Percentiles rank a stretch among this genome's conserved stretches.
Evolutionary conservation across 1,140 invertebrate species (phyloP).

Genomic region (Caligus rogercresseyi): DNA sequence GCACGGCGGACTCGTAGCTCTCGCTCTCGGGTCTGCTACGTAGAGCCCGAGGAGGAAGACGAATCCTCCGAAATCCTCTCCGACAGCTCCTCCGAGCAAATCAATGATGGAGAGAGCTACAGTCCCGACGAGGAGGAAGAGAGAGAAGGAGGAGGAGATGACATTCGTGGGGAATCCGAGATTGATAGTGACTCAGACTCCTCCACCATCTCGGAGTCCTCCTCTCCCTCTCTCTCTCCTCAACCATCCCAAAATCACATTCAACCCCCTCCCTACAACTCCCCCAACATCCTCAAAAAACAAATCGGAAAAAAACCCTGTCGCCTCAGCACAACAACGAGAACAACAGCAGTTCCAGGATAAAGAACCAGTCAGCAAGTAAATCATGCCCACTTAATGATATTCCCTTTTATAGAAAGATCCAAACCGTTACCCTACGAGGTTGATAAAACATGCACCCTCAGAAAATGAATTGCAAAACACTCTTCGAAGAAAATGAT

Average conservation of each 20-base stretch:
- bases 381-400: too few relatives aligned
- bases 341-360: neutral
- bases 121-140: neutral
- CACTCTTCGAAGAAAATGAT: too few relatives aligned
- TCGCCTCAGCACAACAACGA: neutral
- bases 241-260: neutral
- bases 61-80: neutral
- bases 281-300: neutral
- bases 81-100: neutral
- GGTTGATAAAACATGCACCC: too few relatives aligned
- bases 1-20: neutral
- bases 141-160: neutral
- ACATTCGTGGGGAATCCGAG: too few relatives aligned
- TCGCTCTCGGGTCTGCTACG: neutral
- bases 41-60: neutral
- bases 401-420: too few relatives aligned
- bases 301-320: neutral
- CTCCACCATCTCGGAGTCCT: too few relatives aligned
- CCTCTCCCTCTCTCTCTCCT: neutral
- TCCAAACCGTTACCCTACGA: too few relatives aligned
- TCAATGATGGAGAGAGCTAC: neutral
- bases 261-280: neutral
- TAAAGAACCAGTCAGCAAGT: too few relatives aligned
- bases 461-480: too few relatives aligned
- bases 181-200: too few relatives aligned